Conservation (phyloP, 2,888 invertebrate species). For the Zhuqinia jingwanae region DNA sequence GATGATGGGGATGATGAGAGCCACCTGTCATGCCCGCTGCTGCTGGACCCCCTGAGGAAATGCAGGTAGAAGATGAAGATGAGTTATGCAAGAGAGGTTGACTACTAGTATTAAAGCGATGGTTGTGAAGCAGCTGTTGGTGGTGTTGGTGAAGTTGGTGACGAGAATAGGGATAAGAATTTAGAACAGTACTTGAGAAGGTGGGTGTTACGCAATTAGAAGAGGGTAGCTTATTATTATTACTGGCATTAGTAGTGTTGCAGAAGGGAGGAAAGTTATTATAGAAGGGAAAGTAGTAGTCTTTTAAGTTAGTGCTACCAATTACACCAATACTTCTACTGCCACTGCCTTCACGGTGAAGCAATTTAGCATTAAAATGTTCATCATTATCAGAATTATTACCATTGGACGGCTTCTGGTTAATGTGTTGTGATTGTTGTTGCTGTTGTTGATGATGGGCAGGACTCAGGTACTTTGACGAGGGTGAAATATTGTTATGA, state of each 20-base stretch:
- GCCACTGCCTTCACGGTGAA: background rate
- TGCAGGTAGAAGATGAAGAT: slow-evolving; percentile 37
- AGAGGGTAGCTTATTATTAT: background rate
- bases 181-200: slow-evolving; percentile 27
- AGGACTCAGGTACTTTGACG: slow-evolving; percentile 76
- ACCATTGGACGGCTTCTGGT: slow-evolving; percentile 76
- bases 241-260: background rate
- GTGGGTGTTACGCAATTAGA: slow-evolving; percentile 41
- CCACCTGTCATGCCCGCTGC: background rate
- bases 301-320: slow-evolving; percentile 34
- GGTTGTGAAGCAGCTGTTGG: slow-evolving; percentile 20
- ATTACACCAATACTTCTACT: slow-evolving; percentile 28
- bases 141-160: slow-evolving; percentile 36
- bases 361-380: slow-evolving; percentile 23
- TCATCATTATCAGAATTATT: slow-evolving; percentile 7
- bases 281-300: slow-evolving; percentile 60
- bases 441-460: slow-evolving; percentile 28
- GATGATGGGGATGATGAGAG: background rate
- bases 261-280: background rate
- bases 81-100: slow-evolving; percentile 46
- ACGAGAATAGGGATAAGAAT: slow-evolving; percentile 43
- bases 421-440: slow-evolving; percentile 36
- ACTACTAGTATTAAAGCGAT: slow-evolving; percentile 54
- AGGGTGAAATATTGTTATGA: slow-evolving; percentile 40
- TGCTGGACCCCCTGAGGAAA: slow-evolving; percentile 66